phyloP scores from a whole-genome alignment of 2,113 vertebrate species.

The Hippocampus zosterae region DNA sequence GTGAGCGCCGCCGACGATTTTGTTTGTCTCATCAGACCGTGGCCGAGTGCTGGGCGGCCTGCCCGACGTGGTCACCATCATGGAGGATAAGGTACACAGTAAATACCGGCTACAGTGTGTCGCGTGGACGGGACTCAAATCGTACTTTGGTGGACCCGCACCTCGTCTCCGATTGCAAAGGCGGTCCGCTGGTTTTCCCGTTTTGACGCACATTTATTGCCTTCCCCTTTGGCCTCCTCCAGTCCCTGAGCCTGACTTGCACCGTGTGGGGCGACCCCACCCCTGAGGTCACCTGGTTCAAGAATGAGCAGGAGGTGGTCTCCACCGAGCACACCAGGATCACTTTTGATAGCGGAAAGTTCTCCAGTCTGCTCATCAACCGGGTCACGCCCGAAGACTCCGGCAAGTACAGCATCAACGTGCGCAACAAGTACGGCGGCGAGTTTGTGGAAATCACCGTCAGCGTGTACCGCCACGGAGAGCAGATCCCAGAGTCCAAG shows the following conservation, averaged over 20 bases:
- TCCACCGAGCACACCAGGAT: slow-evolving; percentile 78
- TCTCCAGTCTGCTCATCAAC: slow-evolving; percentile 84
- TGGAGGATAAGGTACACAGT: slow-evolving; percentile 92
- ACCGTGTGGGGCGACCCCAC: slow-evolving; percentile 93
- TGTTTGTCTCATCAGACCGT: slow-evolving; percentile 76
- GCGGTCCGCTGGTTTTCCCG: neutral
- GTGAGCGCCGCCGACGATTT: neutral
- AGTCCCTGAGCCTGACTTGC: slow-evolving; percentile 95
- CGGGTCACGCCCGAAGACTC: slow-evolving; percentile 89
- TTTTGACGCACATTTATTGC: neutral
- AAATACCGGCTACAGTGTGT: neutral
- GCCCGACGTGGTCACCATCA: slow-evolving; percentile 95
- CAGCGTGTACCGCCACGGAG: slow-evolving; percentile 92
- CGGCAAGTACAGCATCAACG: slow-evolving; percentile 93
- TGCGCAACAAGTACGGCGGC: slow-evolving; percentile 93
- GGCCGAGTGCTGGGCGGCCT: slow-evolving; percentile 93
- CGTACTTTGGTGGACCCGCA: no score
- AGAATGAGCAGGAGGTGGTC: slow-evolving; percentile 87
- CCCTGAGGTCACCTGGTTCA: slow-evolving; percentile 92
- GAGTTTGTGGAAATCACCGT: slow-evolving; percentile 96
- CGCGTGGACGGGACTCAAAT: no score
- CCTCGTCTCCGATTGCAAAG: no score
- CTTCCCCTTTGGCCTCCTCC: slow-evolving; percentile 3
- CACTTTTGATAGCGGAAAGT: slow-evolving; percentile 84
- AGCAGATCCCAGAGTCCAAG: slow-evolving; percentile 80